Base-by-base conservation (phyloP, 2,113 vertebrate species). In the Atherinomorus stipes region DNA sequence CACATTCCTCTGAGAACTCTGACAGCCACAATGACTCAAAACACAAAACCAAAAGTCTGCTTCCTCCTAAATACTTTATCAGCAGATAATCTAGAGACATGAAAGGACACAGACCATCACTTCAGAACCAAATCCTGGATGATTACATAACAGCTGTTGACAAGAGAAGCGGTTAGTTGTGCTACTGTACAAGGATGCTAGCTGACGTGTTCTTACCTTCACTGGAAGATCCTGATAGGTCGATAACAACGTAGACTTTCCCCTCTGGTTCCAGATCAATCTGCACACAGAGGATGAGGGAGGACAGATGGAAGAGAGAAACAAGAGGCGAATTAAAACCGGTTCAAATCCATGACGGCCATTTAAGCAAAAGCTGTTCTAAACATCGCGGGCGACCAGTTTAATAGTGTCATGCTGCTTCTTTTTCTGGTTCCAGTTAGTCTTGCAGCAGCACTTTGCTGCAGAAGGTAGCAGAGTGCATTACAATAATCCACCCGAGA, bases 251-350 rank as follows among this genome's bases (percentile, higher is more conserved):
- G 0, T 85, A 89, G 53, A 91, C 90, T 68, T 66, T 88, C 42
- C 90, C 90, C 64, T 86, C 88, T 2, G 90, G 90, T 71, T 90
- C 90, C 82, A 91, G 61, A 64, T 91, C 88, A 12, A 91, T 81
- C 90, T 91, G 72, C 71, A 64, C 37, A 59, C 9, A 60, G 0
- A 51, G 11, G 2, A n/a, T 11, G n/a, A 23, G 11, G n/a, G 26
- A 12, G n/a, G 22, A 52, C 4, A 21, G 23, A 31, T 28, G 15
- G 4, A 37, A 38, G 3, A 45, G 4, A 37, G 0, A 25, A 1
- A 76, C 13, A 18, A 21, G 3, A 19, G 11, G 25, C 16, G 40
- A 50, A 1, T 19, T 28, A 3, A 54, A 54, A 26, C 26, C 13
- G 19, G 37, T 38, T 38, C 9, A n/a, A n/a, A n/a, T n/a, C n/a